Conservation (phyloP, 2,113 vertebrate species). For the Porphyrio hochstetteri region DNA sequence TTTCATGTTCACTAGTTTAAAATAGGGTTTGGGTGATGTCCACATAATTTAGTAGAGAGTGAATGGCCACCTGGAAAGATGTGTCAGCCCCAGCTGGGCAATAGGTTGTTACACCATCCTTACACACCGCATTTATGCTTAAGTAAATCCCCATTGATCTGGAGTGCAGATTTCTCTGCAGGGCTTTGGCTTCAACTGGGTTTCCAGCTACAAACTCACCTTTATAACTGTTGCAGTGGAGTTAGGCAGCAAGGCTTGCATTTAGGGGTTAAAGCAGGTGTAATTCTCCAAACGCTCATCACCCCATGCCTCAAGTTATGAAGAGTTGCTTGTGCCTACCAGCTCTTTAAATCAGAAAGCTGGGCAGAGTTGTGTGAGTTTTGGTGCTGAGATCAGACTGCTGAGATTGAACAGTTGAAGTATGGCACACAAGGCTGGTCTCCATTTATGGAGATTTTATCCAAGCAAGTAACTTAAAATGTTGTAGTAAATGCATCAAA, state of each 20-base stretch:
- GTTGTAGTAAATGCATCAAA: not conserved
- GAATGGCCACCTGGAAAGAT: not conserved
- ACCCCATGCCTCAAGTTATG: not conserved
- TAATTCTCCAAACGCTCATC: not conserved
- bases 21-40: not conserved
- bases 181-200: not conserved
- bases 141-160: not conserved
- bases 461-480: not conserved
- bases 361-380: not conserved
- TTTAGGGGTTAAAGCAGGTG: not conserved
- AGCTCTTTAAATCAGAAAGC: not conserved
- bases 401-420: not conserved
- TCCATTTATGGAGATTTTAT: not conserved
- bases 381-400: not conserved
- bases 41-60: not conserved
- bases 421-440: not conserved
- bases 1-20: not conserved
- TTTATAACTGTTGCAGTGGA: not conserved
- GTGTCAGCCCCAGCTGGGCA: not conserved
- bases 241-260: not conserved
- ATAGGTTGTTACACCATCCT: not conserved
- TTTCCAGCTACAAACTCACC: not conserved
- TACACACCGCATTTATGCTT: not conserved
- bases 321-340: not conserved
- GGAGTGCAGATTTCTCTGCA: not conserved